Percentiles rank a stretch among this genome's conserved stretches.
These are phyloP conservation scores for Kuschelorhynchus macadamiae DNA, from an alignment of 2,888 invertebrate genomes.

Conservation along the genomic window DNA sequence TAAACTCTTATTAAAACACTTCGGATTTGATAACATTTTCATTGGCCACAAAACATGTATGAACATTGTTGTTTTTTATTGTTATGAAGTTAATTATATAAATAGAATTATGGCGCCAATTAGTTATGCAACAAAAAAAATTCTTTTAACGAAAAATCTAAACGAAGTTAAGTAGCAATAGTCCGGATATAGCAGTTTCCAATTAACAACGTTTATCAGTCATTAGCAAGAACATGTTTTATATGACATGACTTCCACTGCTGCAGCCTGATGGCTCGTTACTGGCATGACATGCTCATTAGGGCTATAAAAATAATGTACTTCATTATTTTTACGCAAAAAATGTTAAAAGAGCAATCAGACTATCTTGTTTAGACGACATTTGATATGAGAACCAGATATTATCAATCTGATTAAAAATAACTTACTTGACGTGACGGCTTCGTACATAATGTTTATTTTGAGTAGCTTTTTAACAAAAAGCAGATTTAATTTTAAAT, in stretches of 20 bases:
- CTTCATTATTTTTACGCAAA: constrained; percentile 9
- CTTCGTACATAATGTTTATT: too few relatives aligned
- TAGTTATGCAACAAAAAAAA: too few relatives aligned
- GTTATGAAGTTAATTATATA: too few relatives aligned
- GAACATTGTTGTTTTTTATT: too few relatives aligned
- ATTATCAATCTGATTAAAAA: constrained; percentile 4
- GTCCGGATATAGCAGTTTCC: constrained; percentile 9
- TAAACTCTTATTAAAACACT: too few relatives aligned
- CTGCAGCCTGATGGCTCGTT: constrained; percentile 2
- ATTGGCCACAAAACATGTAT: too few relatives aligned
- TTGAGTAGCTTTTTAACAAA: too few relatives aligned
- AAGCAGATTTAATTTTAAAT: too few relatives aligned
- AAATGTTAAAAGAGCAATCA: not conserved
- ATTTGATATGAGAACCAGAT: constrained; percentile 4
- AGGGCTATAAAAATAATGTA: constrained; percentile 10
- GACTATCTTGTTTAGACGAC: not conserved
- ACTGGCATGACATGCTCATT: constrained; percentile 10
- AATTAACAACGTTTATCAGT: constrained; percentile 4
- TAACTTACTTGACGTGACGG: not conserved
- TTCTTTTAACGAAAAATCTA: not conserved
- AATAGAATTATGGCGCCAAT: too few relatives aligned
- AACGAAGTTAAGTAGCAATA: not conserved
- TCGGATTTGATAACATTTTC: too few relatives aligned
- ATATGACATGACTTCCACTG: constrained; percentile 9
- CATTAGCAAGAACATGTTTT: constrained; percentile 13